Conservation (phyloP, 2,888 invertebrate species). For the Chalcosyrphus nemorum region DNA sequence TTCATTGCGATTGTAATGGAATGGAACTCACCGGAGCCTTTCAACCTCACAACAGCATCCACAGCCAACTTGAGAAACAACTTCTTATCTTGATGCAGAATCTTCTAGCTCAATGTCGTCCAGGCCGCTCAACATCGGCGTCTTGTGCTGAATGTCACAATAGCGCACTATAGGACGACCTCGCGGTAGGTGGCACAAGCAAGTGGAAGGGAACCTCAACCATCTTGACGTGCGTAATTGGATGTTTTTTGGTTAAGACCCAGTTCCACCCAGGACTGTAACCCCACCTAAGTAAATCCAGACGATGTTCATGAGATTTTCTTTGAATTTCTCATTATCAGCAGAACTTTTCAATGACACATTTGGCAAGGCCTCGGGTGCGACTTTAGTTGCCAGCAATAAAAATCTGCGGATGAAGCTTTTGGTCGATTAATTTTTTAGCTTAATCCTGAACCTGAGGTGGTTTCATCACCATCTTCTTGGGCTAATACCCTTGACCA, state of each 20-base stretch:
- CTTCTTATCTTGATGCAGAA: slow-evolving; percentile 98
- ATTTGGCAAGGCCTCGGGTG: slow-evolving; percentile 90
- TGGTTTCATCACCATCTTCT: slow-evolving; percentile 99
- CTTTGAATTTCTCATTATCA: slow-evolving; percentile 89
- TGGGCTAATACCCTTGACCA: slow-evolving; percentile 99
- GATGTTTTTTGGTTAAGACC: no score
- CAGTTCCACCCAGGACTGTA: no score
- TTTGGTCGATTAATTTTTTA: slow-evolving; percentile 95
- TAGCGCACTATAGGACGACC: no score
- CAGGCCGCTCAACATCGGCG: no score
- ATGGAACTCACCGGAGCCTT: slow-evolving; percentile 96
- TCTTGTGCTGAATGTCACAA: no score
- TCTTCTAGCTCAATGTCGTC: slow-evolving; percentile 99
- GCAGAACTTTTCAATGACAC: slow-evolving; percentile 92
- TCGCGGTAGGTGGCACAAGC: no score
- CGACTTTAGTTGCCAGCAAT: slow-evolving; percentile 94
- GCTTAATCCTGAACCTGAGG: slow-evolving; percentile 97
- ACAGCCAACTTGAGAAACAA: slow-evolving; percentile 97
- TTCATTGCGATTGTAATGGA: slow-evolving; percentile 99
- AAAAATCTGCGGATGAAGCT: slow-evolving; percentile 99
- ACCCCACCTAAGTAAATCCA: no score
- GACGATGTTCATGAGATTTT: slow-evolving; percentile 97
- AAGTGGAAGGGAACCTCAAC: no score
- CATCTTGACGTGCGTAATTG: no score
- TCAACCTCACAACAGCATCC: slow-evolving; percentile 96